A percentile compares a stretch with the other conserved stretches of the same genome.
Conservation (phyloP, 2,113 vertebrate genomes). For the Zapus hudsonius region DNA sequence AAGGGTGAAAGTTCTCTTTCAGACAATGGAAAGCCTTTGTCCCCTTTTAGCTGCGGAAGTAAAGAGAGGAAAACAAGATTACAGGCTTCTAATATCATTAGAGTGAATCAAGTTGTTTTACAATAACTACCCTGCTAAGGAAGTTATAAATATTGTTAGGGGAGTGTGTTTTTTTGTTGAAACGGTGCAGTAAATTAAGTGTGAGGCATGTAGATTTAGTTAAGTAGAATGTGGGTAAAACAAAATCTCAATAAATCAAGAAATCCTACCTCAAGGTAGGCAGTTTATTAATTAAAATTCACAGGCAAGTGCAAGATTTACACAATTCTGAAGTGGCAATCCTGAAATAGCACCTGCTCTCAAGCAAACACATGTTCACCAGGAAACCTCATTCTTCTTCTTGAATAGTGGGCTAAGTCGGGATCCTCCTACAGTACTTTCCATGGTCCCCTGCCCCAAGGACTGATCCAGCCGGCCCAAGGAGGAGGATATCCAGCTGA, state of each 20-base stretch:
- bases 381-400: slow-evolving; percentile 37
- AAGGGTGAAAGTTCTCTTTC: not conserved
- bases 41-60: not conserved
- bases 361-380: slow-evolving; percentile 21
- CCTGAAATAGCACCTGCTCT: slow-evolving; percentile 47
- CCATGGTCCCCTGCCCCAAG: too few relatives aligned
- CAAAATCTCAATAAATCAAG: slow-evolving; percentile 72
- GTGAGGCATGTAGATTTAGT: slow-evolving; percentile 47
- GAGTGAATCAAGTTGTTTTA: slow-evolving; percentile 49
- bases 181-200: slow-evolving; percentile 55
- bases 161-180: slow-evolving; percentile 47
- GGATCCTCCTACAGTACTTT: not conserved
- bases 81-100: slow-evolving; percentile 21
- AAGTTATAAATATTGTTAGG: slow-evolving; percentile 50
- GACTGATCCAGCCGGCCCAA: too few relatives aligned
- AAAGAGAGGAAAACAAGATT: not conserved
- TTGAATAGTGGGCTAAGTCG: slow-evolving; percentile 34
- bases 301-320: slow-evolving; percentile 54
- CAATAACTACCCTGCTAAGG: slow-evolving; percentile 52
- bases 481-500: too few relatives aligned
- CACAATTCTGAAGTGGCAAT: slow-evolving; percentile 34
- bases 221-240: slow-evolving; percentile 58
- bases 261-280: slow-evolving; percentile 47
- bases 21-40: not conserved
- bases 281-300: slow-evolving; percentile 69